These are phyloP conservation scores for Alethe castanea DNA, from an alignment of 2,113 vertebrate species.

Conservation along the genomic window DNA sequence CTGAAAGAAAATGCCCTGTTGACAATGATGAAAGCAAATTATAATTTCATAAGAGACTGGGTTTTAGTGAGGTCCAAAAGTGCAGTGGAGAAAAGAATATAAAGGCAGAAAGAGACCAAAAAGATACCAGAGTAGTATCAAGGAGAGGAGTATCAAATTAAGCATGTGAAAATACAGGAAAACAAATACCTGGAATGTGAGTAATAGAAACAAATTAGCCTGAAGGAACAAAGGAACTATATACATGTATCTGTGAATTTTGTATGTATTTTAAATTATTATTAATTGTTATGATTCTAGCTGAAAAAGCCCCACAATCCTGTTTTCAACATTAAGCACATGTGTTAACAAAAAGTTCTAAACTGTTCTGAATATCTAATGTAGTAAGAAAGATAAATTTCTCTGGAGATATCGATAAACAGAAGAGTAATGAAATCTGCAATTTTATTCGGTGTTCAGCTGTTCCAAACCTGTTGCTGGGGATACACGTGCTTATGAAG, in stretches of 20 bases:
- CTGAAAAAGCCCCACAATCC: not conserved
- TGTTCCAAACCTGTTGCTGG: not conserved
- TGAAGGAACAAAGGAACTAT: not conserved
- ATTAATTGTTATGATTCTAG: not conserved
- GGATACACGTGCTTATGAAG: not conserved
- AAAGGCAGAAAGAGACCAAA: not conserved
- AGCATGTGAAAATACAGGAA: not conserved
- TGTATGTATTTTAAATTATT: not conserved
- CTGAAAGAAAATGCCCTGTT: not conserved
- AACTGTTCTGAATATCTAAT: not conserved
- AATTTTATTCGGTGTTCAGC: not conserved
- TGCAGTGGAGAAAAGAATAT: not conserved
- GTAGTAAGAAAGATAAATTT: not conserved
- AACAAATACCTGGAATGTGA: not conserved
- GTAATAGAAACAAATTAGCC: not conserved
- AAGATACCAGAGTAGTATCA: not conserved
- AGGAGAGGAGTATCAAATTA: not conserved
- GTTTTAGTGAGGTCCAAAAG: not conserved
- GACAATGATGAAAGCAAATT: not conserved
- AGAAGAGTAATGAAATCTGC: not conserved
- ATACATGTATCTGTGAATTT: not conserved
- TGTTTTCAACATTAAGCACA: not conserved
- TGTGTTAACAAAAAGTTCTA: not conserved
- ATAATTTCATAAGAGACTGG: not conserved
- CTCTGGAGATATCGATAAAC: not conserved